Conservation (phyloP, 2,888 invertebrate genomes). For the Ennomos erosarius region DNA sequence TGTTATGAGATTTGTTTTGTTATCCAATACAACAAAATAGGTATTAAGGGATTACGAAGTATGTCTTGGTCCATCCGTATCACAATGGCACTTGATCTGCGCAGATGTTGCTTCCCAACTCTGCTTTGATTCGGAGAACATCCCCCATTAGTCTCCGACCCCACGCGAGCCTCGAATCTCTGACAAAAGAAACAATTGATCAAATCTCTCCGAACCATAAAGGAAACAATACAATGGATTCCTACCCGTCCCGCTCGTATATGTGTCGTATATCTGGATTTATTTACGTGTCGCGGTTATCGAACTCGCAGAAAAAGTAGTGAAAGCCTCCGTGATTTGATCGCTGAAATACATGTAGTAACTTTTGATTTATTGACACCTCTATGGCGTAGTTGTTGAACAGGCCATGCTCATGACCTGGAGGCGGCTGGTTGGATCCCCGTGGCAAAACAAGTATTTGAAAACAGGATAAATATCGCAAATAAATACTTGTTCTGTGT, state of each 20-base stretch:
- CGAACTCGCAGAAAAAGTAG: not conserved
- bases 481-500: too few species aligned
- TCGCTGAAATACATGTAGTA: too few species aligned
- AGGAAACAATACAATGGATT: constrained; percentile 29
- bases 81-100: constrained; percentile 1
- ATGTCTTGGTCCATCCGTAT: not conserved
- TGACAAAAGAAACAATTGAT: constrained; percentile 29
- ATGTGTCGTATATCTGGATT: constrained; percentile 14
- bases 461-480: too few species aligned
- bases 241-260: constrained; percentile 14
- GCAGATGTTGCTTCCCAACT: constrained; percentile 22
- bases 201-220: constrained; percentile 25
- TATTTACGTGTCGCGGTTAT: constrained; percentile 8
- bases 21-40: too few species aligned
- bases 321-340: not conserved
- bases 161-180: constrained; percentile 13
- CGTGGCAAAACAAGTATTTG: too few species aligned
- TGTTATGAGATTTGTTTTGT: too few species aligned
- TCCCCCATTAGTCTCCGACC: constrained; percentile 16
- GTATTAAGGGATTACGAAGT: too few species aligned
- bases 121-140: constrained; percentile 14
- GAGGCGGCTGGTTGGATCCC: too few species aligned
- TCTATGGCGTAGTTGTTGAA: too few species aligned
- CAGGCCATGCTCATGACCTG: too few species aligned
- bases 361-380: too few species aligned